Base-by-base conservation (phyloP, 2,797 vertebrate species). In the Argyrosomus regius region DNA sequence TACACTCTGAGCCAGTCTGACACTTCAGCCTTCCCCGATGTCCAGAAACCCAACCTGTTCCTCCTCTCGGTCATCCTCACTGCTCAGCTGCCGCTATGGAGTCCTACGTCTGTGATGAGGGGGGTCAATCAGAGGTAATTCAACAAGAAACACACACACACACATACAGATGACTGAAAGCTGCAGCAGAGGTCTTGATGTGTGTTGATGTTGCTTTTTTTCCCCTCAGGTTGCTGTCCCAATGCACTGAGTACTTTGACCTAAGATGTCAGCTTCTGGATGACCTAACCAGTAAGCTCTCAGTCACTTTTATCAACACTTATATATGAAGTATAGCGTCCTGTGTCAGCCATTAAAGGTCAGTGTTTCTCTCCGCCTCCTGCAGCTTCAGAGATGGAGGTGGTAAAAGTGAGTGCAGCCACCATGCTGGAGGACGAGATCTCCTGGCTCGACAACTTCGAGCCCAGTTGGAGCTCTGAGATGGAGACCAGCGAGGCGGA, bases 241-340 rank as follows among this genome's bases (percentile, higher is more conserved):
- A 99, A 73, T 99, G 98, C 92, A 97, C 97, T 0, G 98, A 99
- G 80, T 99, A 99, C 92, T 99, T 99, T 94, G 98, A 99, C 91
- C 92, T 99, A 87, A 94, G 98, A 69, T 99, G 98, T 88, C 98
- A 99, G 59, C 95, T 99, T 54, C 76, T 99, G 90, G 98, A 99
- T 88, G 98, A 99, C 85, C 94, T 99, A 57, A 99, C 98, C 39
- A 97, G 98, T 99, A 95, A 98, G 97, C 94, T 31, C 54, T 50
- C 31, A 20, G 61, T 28, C 4, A 22, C 24, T 1, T 53, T 66
- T 24, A 3, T 58, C 64, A 48, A 2, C 45, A 46, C 8, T 50
- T 62, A 3, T 2, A 56, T 28, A 35, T 24, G 1, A 79, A 5
- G 4, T 22, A 17, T 0, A 39, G 22, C 1, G 1, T 72, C 43